Evolutionary conservation across 2,888 invertebrate species (phyloP).

Genomic region (Melanostoma mellinum): DNA sequence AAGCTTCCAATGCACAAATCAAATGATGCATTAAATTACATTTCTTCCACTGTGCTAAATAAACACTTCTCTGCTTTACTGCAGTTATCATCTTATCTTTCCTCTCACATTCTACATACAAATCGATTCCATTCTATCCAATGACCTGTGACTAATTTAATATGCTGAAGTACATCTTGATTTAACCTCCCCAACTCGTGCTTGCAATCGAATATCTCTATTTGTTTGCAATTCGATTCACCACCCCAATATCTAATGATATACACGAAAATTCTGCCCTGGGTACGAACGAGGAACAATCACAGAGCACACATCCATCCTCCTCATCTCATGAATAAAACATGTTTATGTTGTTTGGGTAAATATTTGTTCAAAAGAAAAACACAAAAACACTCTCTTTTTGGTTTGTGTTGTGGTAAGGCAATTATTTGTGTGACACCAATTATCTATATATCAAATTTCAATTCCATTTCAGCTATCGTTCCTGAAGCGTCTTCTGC

Average conservation of each 20-base stretch:
- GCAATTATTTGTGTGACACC: constrained; percentile 32
- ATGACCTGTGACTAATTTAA: constrained; percentile 12
- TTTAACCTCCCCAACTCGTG: constrained; percentile 3
- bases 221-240: constrained; percentile 29
- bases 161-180: constrained; percentile 1
- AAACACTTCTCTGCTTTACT: too few relatives aligned
- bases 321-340: constrained; percentile 38
- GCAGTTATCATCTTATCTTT: too few relatives aligned
- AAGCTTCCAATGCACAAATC: too few relatives aligned
- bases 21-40: too few relatives aligned
- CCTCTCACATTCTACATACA: not conserved
- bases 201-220: constrained; percentile 1
- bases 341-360: constrained; percentile 9
- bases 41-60: too few relatives aligned
- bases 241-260: constrained; percentile 11
- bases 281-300: not conserved
- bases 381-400: not conserved
- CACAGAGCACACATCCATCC: not conserved
- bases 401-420: not conserved
- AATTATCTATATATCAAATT: constrained; percentile 81
- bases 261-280: constrained; percentile 8
- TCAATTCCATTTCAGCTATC: constrained; percentile 80
- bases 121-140: constrained; percentile 3
- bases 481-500: constrained; percentile 84
- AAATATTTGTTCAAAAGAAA: constrained; percentile 22